Evolutionary conservation across 2,888 invertebrate species (phyloP), one percentile per base, ranked within the genome.

Genomic region (Tachina fera): DNA sequence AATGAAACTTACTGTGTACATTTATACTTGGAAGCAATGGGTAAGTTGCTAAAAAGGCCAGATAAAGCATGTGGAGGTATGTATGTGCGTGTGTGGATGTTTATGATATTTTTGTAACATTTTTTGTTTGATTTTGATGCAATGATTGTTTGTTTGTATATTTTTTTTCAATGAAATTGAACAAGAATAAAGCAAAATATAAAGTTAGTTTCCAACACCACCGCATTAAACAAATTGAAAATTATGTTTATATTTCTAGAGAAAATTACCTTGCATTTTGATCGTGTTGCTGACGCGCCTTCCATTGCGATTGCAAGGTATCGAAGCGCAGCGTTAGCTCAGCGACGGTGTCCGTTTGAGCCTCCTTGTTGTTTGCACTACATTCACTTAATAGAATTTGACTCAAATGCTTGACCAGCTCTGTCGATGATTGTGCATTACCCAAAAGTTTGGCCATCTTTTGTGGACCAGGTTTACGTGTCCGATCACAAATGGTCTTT

Each of bases 401-500:
- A 80, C 96, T 96, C 61, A 98, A 93, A 93, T 97, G 97, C 90
- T 95, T 96, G 39, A 97, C 95, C 75, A 97, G 92, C 92, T 98
- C 98, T 61, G 97, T 93, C 9, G 96, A 96, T 9, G 97, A 97
- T 89, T 96, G 96, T 87, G 97, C 96, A 88, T 95, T 95, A 67
- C 96, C 96, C 61, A 97, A 95, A 72, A 96, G 93, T 92, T 96
- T 96, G 72, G 96, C 95, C 74, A 97, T 96, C 88, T 95, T 95
- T 88, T 96, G 96, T 0, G 96, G 95, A 11, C 95, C 94, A 6
- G 94, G 94, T 14, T 94, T 95, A 58, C 95, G 94, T 5, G 94
- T 94, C 83, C 95, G 94, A 79, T 94, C 93, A 61, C 88, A 89
- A 5, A 96, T 94, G 0, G 95, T 94, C n/a, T 92, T 93, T 90